Evolutionary conservation across 2,113 vertebrate genomes (phyloP).

Genomic region (Myiopsitta monachus): DNA sequence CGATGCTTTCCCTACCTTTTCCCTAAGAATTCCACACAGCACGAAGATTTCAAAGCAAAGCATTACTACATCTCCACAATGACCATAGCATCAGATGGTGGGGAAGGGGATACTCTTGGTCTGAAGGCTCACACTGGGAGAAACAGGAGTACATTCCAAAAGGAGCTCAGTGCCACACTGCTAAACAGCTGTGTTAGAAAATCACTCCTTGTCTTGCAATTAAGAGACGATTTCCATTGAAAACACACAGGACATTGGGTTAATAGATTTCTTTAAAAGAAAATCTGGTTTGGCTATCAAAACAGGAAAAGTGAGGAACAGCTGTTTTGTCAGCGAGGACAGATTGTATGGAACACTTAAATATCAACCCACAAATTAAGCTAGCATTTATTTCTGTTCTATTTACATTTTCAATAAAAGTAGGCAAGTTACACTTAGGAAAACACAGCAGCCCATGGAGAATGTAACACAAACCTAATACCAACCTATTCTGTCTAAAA

Average conservation of each 20-base stretch:
- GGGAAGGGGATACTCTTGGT: not conserved
- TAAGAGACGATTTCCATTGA: conserved; percentile 70
- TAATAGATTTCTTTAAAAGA: conserved; percentile 75
- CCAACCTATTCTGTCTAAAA: not conserved
- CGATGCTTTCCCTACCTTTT: not conserved
- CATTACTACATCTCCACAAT: accelerated
- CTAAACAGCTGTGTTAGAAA: conserved; percentile 64
- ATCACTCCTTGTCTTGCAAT: conserved; percentile 71
- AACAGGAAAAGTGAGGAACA: conserved; percentile 73
- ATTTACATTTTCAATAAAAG: conserved; percentile 79
- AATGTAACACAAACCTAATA: not conserved
- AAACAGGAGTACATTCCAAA: not conserved
- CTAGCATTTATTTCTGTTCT: conserved; percentile 71
- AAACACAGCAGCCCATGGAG: conserved; percentile 11
- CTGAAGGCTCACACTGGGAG: not conserved
- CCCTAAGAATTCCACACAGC: not conserved
- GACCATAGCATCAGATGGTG: not conserved
- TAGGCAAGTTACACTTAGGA: conserved; percentile 32
- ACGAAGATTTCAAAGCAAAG: not conserved
- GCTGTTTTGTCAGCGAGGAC: conserved; percentile 75
- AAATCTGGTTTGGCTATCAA: conserved; percentile 76
- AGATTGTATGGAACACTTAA: conserved; percentile 70
- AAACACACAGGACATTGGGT: conserved; percentile 73
- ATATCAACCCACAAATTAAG: conserved; percentile 69
- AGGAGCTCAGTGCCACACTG: not conserved